phyloP scores from a whole-genome alignment of 2,797 vertebrate species.

The Picus viridis region DNA sequence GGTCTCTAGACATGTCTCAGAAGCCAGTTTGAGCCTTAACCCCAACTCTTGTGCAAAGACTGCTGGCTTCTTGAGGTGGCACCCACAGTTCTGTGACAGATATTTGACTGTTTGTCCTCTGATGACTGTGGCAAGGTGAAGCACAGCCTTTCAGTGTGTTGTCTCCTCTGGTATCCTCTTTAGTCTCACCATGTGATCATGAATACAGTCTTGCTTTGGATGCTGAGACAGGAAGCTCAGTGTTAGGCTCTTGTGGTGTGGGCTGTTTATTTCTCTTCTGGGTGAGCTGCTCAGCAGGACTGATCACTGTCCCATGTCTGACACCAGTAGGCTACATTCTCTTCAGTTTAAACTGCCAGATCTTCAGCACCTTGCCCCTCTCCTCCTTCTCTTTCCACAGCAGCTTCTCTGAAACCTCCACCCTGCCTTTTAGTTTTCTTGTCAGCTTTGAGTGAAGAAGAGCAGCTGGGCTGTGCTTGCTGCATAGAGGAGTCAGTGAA shows the following conservation, averaged over 20 bases:
- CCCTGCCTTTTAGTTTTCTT: neutral
- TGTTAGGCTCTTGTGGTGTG: too few relatives aligned
- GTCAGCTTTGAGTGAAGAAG: neutral
- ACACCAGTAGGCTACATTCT: neutral
- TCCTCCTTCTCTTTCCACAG: neutral
- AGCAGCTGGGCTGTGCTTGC: neutral
- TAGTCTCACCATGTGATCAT: neutral
- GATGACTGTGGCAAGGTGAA: neutral
- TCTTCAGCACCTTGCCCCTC: neutral
- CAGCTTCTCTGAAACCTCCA: neutral
- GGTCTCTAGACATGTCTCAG: neutral
- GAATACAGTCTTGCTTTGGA: too few relatives aligned
- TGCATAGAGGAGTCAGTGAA: too few relatives aligned
- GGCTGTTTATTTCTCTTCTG: too few relatives aligned
- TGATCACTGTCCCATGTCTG: neutral
- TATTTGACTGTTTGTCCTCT: neutral
- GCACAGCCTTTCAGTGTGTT: neutral
- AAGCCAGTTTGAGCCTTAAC: neutral
- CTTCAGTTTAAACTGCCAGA: neutral
- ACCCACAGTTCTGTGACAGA: neutral
- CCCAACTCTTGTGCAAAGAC: neutral
- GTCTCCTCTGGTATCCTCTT: neutral
- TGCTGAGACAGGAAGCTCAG: too few relatives aligned
- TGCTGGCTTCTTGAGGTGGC: neutral
- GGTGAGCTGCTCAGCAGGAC: neutral